These are phyloP conservation scores for Gulo gulo DNA, from an alignment of 2,113 vertebrate genomes.

Conservation along the genomic window DNA sequence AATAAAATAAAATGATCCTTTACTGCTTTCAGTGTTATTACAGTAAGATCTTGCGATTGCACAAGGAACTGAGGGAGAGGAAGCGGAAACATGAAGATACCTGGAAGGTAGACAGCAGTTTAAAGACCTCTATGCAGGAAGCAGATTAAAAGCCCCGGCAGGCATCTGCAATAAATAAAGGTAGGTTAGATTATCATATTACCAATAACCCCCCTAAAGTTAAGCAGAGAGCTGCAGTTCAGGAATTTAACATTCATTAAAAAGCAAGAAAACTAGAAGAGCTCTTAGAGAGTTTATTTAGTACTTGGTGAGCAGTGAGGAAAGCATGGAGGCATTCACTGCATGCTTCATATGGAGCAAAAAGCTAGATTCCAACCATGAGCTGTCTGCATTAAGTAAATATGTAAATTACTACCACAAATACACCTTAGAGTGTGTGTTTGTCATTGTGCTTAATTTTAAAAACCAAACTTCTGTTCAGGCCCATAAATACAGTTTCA, in stretches of 20 bases:
- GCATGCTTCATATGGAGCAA: neutral
- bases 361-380: neutral
- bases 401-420: neutral
- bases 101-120: slow-evolving; percentile 74
- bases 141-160: slow-evolving; percentile 77
- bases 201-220: neutral
- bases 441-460: neutral
- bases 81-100: slow-evolving; percentile 63
- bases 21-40: neutral
- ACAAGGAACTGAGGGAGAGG: neutral
- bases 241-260: slow-evolving; percentile 47
- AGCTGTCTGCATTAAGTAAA: neutral
- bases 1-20: neutral
- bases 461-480: neutral
- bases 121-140: slow-evolving; percentile 76
- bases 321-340: neutral
- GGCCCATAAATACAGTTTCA: neutral
- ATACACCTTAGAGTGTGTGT: neutral
- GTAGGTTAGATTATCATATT: slow-evolving; percentile 52
- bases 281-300: slow-evolving; percentile 43
- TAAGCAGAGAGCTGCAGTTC: slow-evolving; percentile 38
- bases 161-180: slow-evolving; percentile 79
- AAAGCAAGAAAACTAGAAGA: slow-evolving; percentile 62
- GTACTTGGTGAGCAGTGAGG: neutral
- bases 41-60: slow-evolving; percentile 7